phyloP scores from a whole-genome alignment of 2,888 invertebrate genomes.

The Agrilus biguttatus region DNA sequence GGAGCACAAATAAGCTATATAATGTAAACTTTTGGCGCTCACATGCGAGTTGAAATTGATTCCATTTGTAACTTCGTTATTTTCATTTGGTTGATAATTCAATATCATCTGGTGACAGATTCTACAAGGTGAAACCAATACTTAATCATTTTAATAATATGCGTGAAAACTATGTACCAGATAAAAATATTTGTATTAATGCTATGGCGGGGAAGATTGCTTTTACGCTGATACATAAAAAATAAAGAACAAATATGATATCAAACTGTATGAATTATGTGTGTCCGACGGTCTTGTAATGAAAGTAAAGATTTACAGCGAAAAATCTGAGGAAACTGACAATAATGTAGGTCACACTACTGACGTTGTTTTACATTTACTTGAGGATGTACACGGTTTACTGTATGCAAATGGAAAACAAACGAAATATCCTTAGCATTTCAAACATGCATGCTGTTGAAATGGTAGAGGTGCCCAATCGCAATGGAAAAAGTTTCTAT shows the following conservation, averaged over 20 bases:
- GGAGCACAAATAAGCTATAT: slow-evolving; percentile 10
- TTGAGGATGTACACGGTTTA: slow-evolving; percentile 13
- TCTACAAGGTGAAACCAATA: slow-evolving; percentile 14
- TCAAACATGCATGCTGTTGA: slow-evolving; percentile 14
- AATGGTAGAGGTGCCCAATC: slow-evolving; percentile 12
- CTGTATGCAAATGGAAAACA: slow-evolving; percentile 13
- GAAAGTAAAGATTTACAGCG: slow-evolving; percentile 12
- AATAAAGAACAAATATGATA: slow-evolving; percentile 14
- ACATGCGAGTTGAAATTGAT: slow-evolving; percentile 10
- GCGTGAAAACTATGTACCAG: slow-evolving; percentile 13
- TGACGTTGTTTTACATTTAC: slow-evolving; percentile 14
- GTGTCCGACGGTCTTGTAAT: slow-evolving; percentile 12
- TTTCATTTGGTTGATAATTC: slow-evolving; percentile 12
- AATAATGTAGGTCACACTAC: slow-evolving; percentile 11
- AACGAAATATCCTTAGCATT: slow-evolving; percentile 11
- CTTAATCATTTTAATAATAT: slow-evolving; percentile 17
- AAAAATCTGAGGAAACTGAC: slow-evolving; percentile 11
- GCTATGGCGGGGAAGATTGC: slow-evolving; percentile 13
- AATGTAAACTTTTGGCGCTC: slow-evolving; percentile 8
- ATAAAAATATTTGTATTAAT: slow-evolving; percentile 13
- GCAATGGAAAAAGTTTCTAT: slow-evolving; percentile 12
- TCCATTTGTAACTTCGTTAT: slow-evolving; percentile 11
- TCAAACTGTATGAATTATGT: slow-evolving; percentile 17
- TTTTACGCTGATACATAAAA: slow-evolving; percentile 15
- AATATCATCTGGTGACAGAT: slow-evolving; percentile 11